Conservation (phyloP, 2,797 vertebrate genomes). For the Coranthus polyacanthus region DNA sequence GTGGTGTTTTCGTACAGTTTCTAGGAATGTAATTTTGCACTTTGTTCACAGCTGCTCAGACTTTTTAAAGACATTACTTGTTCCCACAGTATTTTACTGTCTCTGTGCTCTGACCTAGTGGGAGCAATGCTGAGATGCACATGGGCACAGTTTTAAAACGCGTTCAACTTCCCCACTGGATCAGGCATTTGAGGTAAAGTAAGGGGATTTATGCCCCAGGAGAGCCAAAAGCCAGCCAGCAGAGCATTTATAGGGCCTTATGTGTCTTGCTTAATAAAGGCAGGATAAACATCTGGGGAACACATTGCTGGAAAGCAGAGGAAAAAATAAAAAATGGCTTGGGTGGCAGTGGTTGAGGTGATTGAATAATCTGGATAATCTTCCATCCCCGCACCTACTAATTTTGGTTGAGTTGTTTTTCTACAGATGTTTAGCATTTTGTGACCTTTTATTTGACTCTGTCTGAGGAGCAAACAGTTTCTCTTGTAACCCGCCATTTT, state of each 20-base stretch:
- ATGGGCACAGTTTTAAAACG: conserved; percentile 64
- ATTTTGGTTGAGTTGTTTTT: conserved; percentile 83
- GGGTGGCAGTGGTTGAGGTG: conserved; percentile 79
- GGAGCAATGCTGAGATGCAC: conserved; percentile 57
- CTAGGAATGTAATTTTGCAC: conserved; percentile 20
- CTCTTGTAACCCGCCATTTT: conserved; percentile 40
- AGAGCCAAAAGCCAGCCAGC: conserved; percentile 71
- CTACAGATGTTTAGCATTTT: conserved; percentile 74
- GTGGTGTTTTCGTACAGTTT: conserved; percentile 41
- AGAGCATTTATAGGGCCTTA: conserved; percentile 80
- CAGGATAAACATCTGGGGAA: conserved; percentile 85
- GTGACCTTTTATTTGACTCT: conserved; percentile 61
- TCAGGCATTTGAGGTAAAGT: conserved; percentile 69
- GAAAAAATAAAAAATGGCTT: conserved; percentile 59
- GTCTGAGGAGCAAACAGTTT: conserved; percentile 52
- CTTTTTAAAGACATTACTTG: conserved; percentile 40
- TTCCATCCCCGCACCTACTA: conserved; percentile 72
- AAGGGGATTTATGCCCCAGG: conserved; percentile 75
- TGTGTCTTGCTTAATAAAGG: conserved; percentile 83
- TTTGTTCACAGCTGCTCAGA: conserved; percentile 62
- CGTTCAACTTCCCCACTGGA: conserved; percentile 45
- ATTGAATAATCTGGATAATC: conserved; percentile 76
- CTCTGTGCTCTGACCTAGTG: conserved; percentile 55
- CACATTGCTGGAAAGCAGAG: conserved; percentile 82
- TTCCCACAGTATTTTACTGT: conserved; percentile 70